phyloP scores from a whole-genome alignment of 2,113 vertebrate species.

The Phrynocephalus versicolor region DNA sequence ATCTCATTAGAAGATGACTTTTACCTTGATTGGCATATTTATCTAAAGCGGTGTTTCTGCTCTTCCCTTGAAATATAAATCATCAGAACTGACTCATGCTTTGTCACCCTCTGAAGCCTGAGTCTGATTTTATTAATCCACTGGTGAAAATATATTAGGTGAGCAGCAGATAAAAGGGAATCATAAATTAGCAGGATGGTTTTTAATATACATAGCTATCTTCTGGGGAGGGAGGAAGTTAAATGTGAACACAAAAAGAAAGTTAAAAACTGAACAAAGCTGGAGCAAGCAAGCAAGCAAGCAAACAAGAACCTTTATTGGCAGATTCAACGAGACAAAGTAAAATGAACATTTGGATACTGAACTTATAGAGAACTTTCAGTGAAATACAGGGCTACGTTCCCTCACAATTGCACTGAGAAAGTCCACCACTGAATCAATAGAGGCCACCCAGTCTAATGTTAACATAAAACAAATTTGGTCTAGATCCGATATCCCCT shows the following conservation, averaged over 20 bases:
- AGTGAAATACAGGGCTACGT: too few species aligned
- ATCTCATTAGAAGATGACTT: conserved; percentile 43
- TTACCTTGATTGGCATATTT: conserved; percentile 58
- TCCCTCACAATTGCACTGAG: too few species aligned
- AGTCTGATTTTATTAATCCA: conserved; percentile 63
- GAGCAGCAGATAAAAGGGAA: conserved; percentile 45
- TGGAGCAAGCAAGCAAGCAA: too few species aligned
- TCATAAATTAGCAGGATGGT: conserved; percentile 55
- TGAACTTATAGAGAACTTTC: too few species aligned
- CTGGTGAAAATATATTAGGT: conserved; percentile 54
- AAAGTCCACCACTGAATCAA: too few species aligned
- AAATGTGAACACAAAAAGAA: conserved; percentile 41
- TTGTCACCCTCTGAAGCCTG: conserved; percentile 56
- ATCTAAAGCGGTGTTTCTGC: conserved; percentile 44
- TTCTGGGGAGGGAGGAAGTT: not conserved
- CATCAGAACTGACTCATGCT: conserved; percentile 46
- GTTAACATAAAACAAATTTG: too few species aligned
- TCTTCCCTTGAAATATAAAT: conserved; percentile 59
- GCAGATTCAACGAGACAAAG: too few species aligned
- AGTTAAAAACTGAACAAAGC: not conserved
- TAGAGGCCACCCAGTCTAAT: too few species aligned
- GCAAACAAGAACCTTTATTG: too few species aligned
- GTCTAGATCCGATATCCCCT: too few species aligned
- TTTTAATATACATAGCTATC: conserved; percentile 45
- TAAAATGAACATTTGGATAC: too few species aligned